phyloP scores from a whole-genome alignment of 2,113 vertebrate species.

The Cryptomyrus ogoouensis region DNA sequence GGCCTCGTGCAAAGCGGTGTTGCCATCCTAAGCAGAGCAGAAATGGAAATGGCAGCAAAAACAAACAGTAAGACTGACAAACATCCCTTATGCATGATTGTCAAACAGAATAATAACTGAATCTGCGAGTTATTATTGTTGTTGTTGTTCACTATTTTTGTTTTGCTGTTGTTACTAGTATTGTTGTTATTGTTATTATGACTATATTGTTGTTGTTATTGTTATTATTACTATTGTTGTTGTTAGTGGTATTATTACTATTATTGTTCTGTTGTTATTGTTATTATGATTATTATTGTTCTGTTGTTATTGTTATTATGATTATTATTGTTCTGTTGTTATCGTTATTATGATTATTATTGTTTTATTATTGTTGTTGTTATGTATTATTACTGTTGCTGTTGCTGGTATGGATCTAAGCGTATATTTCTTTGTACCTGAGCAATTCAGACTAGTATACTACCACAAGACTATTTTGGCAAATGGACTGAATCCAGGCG shows the following conservation, averaged over 20 bases:
- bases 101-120: neutral
- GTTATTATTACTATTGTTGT: neutral
- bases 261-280: neutral
- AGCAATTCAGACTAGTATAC: neutral
- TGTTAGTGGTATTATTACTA: neutral
- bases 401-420: neutral
- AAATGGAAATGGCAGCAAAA: neutral
- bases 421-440: neutral
- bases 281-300: neutral
- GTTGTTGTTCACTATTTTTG: neutral
- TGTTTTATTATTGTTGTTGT: neutral
- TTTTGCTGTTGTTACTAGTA: neutral
- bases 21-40: slow-evolving; percentile 66
- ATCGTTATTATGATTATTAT: neutral
- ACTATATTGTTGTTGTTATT: neutral
- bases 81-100: neutral
- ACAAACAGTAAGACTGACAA: neutral
- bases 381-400: neutral
- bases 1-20: slow-evolving; percentile 81
- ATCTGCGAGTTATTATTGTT: neutral
- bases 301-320: neutral
- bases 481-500: neutral
- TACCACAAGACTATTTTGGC: neutral
- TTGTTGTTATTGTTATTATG: neutral
- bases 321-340: neutral